A percentile compares a stretch with the other conserved stretches of the same genome.
phyloP scores from a whole-genome alignment of 2,888 invertebrate genomes.

The Agrochola lychnidis region DNA sequence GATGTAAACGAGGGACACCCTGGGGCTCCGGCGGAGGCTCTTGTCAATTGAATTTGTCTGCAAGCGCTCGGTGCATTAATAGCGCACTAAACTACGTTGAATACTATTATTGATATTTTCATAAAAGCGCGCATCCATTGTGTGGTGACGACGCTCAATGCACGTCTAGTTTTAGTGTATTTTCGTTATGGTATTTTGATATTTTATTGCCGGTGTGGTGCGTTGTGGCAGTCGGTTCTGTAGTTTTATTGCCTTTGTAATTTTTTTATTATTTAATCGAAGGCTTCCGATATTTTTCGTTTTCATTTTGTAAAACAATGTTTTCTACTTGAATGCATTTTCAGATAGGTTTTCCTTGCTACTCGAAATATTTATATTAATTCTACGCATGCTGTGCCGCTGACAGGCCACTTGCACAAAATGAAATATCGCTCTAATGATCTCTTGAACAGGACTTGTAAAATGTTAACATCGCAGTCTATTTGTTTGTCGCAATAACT shows the following conservation, averaged over 20 bases:
- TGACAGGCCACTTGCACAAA: constrained; percentile 15
- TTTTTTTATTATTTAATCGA: constrained; percentile 76
- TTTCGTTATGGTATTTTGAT: constrained; percentile 79
- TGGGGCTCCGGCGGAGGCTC: constrained; percentile 84
- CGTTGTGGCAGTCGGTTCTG: constrained; percentile 71
- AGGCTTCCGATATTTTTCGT: constrained; percentile 66
- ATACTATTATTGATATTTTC: constrained; percentile 86
- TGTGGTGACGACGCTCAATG: constrained; percentile 76
- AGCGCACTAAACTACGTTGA: constrained; percentile 86
- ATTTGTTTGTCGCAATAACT: constrained; percentile 73
- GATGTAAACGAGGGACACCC: constrained; percentile 86
- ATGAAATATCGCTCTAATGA: constrained; percentile 52
- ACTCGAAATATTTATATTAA: background rate
- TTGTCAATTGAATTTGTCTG: constrained; percentile 90
- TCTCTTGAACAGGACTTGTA: constrained; percentile 53
- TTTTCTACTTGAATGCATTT: background rate
- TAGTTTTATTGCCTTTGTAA: constrained; percentile 78
- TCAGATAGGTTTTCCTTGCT: background rate
- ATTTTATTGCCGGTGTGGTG: constrained; percentile 77
- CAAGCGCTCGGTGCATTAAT: constrained; percentile 87
- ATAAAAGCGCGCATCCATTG: constrained; percentile 83
- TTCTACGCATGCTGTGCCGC: background rate
- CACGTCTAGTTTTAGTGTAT: constrained; percentile 79
- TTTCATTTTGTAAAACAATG: constrained; percentile 32
- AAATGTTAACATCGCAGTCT: constrained; percentile 60